Conservation (phyloP, 2,888 invertebrate species). For the Xestia rhomboidea region DNA sequence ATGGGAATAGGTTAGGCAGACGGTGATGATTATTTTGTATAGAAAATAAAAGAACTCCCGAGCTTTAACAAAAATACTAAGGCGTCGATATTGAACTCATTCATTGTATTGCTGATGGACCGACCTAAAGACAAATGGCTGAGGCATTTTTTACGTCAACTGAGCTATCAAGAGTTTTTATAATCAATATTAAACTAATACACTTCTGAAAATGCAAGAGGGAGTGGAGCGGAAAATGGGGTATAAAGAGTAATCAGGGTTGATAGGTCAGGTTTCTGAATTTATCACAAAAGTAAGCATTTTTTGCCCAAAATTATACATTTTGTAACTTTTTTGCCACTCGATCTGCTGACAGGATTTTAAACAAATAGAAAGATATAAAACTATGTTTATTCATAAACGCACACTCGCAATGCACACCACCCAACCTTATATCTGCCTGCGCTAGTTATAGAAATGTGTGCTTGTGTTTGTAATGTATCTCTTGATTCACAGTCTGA, state of each 20-base stretch:
- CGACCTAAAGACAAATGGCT: conserved; percentile 29
- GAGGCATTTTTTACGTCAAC: conserved; percentile 4
- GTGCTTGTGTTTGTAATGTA: no score
- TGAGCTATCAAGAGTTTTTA: conserved; percentile 6
- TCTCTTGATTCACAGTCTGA: no score
- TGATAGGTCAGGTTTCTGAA: no score
- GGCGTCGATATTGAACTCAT: not conserved
- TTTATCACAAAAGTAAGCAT: not conserved
- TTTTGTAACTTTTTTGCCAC: not conserved
- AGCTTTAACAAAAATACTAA: not conserved
- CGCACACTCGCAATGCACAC: no score
- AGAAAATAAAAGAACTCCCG: not conserved
- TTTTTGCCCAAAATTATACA: not conserved
- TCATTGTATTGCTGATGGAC: conserved; percentile 7
- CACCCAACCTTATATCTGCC: no score
- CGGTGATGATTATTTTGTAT: not conserved
- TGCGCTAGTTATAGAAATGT: no score
- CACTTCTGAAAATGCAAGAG: not conserved
- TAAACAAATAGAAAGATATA: not conserved
- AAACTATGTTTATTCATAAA: no score
- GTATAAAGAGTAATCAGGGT: not conserved
- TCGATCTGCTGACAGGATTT: not conserved
- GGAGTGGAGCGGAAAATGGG: not conserved
- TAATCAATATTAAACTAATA: conserved; percentile 30
- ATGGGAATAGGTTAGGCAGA: no score